A percentile compares a stretch with the other conserved stretches of the same genome.
phyloP scores from a whole-genome alignment of 2,797 vertebrate genomes.

The Dryobates pubescens region DNA sequence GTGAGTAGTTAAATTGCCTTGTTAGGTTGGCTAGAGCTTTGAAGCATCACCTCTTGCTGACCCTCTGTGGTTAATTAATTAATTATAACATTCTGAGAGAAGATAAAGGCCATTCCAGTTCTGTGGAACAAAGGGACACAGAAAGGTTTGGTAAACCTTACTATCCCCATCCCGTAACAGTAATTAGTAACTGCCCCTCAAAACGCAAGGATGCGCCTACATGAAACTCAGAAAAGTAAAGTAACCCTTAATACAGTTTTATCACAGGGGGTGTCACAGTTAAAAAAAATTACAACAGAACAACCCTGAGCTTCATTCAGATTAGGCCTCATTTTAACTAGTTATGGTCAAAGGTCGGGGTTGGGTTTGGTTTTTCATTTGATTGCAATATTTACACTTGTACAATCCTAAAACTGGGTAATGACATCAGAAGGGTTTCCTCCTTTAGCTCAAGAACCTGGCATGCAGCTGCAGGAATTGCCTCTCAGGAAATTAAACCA shows the following conservation, averaged over 20 bases:
- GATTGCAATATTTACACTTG: fast-evolving
- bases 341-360: neutral
- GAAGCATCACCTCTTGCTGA: neutral
- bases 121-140: neutral
- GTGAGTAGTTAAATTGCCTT: neutral
- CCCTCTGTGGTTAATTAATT: neutral
- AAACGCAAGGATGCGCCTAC: neutral
- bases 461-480: neutral
- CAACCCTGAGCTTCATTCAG: neutral
- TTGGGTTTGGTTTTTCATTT: neutral
- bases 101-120: neutral
- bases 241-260: neutral
- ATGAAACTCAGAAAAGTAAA: neutral
- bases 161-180: neutral
- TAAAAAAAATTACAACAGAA: neutral
- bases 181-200: neutral
- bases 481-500: neutral
- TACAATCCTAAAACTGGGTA: neutral
- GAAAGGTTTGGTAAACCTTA: neutral
- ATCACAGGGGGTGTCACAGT: neutral
- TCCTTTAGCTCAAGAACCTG: neutral
- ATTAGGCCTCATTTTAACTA: neutral
- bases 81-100: neutral
- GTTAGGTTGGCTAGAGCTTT: neutral
- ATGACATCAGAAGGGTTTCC: neutral